Evolutionary conservation across 2,113 vertebrate species (phyloP), one percentile per base, ranked within the genome.

Genomic region (Numenius arquata): DNA sequence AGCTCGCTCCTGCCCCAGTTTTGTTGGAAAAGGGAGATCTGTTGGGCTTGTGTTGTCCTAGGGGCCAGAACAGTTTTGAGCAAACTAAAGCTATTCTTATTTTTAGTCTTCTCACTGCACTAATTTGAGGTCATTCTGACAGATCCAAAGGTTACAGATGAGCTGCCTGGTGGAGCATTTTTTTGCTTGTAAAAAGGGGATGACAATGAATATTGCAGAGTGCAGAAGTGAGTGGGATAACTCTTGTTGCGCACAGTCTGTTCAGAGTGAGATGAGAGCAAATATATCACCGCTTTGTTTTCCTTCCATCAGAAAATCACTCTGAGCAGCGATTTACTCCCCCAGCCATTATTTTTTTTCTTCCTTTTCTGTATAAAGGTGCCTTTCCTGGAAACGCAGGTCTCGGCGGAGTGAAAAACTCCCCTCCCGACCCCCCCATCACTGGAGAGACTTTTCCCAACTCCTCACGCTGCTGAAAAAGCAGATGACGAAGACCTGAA

Each of bases 401-500:
- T 8, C 81, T 36, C 12, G 2, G 70, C 2, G 1, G 41, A 9
- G 4, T 8, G 26, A 56, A 71, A 89, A 67, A 27, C 71, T 52
- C 76, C 90, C 85, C 16, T 12, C 56, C 45, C 2, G 30, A 29
- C 50, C 50, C 84, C 73, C 48, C 15, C 17, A 14, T 52, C 34
- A 14, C 62, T 73, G 86, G 67, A 58, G 68, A 66, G 74, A 32
- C 62, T 76, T 53, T 74, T 36, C 82, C 76, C 65, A 63, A 5
- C 43, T 82, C 93, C 53, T 73, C 59, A 4, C 8, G 4, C 63
- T 41, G 95, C 93, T 56, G 3, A 73, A 72, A 11, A 29, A 9
- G 73, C 78, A 61, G 91, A 95, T 87, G 94, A 89, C 74, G 77
- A 94, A 78, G 93, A 91, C 45, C 80, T 34, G 73, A 89, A 94